Percentiles rank a stretch among this genome's conserved stretches.
Conservation (phyloP, 2,797 vertebrate genomes). For the Avahi laniger region DNA sequence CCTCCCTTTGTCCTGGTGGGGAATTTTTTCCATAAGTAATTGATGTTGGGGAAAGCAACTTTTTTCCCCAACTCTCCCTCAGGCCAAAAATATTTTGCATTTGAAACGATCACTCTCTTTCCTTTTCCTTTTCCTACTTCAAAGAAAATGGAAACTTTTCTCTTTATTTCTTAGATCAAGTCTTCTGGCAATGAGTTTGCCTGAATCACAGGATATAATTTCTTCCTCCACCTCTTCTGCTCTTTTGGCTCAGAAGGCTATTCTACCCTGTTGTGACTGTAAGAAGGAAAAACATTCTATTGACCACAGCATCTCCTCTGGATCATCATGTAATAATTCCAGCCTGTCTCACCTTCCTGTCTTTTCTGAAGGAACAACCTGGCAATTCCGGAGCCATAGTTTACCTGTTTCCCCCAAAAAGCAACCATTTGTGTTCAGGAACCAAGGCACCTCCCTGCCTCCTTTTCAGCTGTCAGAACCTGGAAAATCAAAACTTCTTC, state of each 20-base stretch:
- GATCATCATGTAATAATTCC: background rate
- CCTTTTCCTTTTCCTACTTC: background rate
- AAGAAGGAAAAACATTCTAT: background rate
- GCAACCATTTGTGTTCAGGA: background rate
- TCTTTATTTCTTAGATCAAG: constrained; percentile 64
- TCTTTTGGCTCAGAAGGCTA: background rate
- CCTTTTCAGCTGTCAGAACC: background rate
- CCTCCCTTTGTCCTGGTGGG: background rate
- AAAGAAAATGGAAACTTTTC: constrained; percentile 54
- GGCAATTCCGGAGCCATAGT: background rate
- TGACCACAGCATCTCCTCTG: constrained; percentile 16
- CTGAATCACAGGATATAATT: constrained; percentile 1
- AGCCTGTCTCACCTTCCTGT: constrained; percentile 28
- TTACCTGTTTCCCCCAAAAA: constrained; percentile 12
- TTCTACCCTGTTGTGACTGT: constrained; percentile 25
- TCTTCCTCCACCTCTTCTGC: constrained; percentile 51
- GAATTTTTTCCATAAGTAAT: constrained; percentile 18
- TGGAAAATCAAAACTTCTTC: constrained; percentile 19
- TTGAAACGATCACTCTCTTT: constrained; percentile 2
- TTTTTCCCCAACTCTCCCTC: background rate
- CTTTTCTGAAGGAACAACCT: constrained; percentile 30
- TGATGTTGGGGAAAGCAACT: background rate
- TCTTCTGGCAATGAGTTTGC: constrained; percentile 12
- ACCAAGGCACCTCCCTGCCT: background rate
- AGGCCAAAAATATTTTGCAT: constrained; percentile 12